These are phyloP conservation scores for Lissonota sp. DNA, from an alignment of 2,888 invertebrate species.

Conservation along the genomic window DNA sequence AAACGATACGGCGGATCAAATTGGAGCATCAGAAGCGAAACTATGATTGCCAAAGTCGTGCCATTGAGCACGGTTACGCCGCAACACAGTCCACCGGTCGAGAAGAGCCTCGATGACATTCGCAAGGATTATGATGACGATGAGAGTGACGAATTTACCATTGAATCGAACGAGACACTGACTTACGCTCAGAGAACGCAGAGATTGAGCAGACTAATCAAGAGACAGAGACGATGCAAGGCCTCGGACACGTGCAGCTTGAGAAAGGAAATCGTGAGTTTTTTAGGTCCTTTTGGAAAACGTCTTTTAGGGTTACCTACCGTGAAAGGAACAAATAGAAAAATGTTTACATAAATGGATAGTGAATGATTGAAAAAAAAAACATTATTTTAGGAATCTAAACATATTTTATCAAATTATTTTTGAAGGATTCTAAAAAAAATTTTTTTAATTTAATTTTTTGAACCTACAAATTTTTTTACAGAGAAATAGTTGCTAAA, in stretches of 20 bases:
- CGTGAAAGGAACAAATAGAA: too few species aligned
- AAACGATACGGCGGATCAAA: conserved; percentile 89
- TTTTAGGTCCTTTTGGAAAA: not conserved
- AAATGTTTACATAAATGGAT: too few species aligned
- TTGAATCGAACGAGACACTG: conserved; percentile 84
- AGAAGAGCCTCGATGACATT: conserved; percentile 66
- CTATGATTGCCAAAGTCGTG: conserved; percentile 89
- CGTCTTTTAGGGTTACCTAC: too few species aligned
- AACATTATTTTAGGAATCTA: too few species aligned
- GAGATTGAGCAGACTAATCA: conserved; percentile 88
- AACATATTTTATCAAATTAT: too few species aligned
- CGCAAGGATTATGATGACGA: conserved; percentile 65
- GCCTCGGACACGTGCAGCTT: conserved; percentile 74
- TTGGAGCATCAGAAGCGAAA: conserved; percentile 90
- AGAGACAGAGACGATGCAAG: conserved; percentile 87
- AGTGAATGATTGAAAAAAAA: too few species aligned
- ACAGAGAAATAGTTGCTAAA: too few species aligned
- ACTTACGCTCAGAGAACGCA: conserved; percentile 89
- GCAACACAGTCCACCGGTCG: conserved; percentile 85
- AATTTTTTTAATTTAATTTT: too few species aligned
- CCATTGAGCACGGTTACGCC: conserved; percentile 90
- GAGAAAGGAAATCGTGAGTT: conserved; percentile 67
- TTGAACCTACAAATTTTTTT: too few species aligned
- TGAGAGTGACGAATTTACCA: conserved; percentile 64
- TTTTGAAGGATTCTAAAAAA: too few species aligned